phyloP scores from a whole-genome alignment of 2,888 invertebrate species.

The Eilema depressum region DNA sequence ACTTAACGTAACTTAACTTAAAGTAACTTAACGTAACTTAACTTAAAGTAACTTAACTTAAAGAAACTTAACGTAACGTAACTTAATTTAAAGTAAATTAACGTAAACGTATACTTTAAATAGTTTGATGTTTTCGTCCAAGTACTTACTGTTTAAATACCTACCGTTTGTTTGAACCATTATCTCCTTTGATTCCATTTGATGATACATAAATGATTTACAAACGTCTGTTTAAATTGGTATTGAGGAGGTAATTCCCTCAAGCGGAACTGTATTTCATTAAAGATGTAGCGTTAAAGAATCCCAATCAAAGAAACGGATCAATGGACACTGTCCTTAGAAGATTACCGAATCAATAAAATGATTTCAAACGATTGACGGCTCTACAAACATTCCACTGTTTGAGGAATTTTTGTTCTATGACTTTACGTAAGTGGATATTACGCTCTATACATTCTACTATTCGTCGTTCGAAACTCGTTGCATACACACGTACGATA shows the following conservation, averaged over 20 bases:
- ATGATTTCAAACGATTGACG: not conserved
- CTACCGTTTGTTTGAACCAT: not conserved
- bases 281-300: conserved; percentile 10
- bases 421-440: not conserved
- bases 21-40: too few species aligned
- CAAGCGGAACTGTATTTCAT: conserved; percentile 10
- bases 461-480: too few species aligned
- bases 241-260: not conserved
- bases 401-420: not conserved
- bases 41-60: too few species aligned
- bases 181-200: not conserved
- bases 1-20: too few species aligned
- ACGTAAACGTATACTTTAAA: not conserved
- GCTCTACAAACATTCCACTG: not conserved
- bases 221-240: not conserved
- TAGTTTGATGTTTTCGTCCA: not conserved
- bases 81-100: too few species aligned
- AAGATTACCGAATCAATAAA: not conserved
- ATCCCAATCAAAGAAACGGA: conserved; percentile 8
- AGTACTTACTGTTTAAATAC: not conserved
- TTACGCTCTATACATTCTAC: not conserved
- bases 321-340: conserved; percentile 1
- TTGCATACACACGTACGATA: too few species aligned
- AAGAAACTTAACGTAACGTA: too few species aligned
- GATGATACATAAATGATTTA: not conserved